Base-by-base conservation (phyloP, 2,113 vertebrate genomes). In the Geothlypis trichas region DNA sequence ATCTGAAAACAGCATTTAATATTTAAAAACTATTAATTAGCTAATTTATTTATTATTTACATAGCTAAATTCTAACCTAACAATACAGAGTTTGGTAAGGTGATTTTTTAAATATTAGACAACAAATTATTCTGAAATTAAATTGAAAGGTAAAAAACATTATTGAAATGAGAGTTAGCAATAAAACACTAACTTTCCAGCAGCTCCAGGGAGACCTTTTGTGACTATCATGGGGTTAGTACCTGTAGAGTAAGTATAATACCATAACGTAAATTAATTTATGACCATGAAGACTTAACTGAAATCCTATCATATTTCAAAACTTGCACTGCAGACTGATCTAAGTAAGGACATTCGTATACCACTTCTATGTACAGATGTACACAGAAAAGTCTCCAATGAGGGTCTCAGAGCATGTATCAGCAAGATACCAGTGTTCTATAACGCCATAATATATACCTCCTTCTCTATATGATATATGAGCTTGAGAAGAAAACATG, bases 381-480 rank as follows among this genome's bases (percentile, higher is more conserved):
- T 46, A 66, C 5, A 52, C 13, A 89, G n/a, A n/a, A 20, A 44
- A 0, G 0, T n/a, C 51, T 52, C 23, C 19, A 66, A 17, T 21
- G 30, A 76, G 33, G 31, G 62, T 42, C 30, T 88, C 61, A 54
- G 33, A 84, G 15, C 17, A 77, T 1, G 2, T 22, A 62, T 2
- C 51, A 10, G 30, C 14, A 87, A 61, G n/a, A 73, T n/a, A n/a
- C 12, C 20, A 2, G 10, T 57, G 76, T 77, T 65, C 51, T 77
- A 22, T 46, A n/a, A 47, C 2, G 7, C 2, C 1, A 1, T 39
- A 54, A 42, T 7, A 51, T 9, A 27, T 14, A 30, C 18, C 28
- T 87, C 28, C 26, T 51, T 22, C 15, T 90, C 9, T 13, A 52
- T 33, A 66, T 0, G 6, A 65, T 13, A 37, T 20, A 72, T 15